Evolutionary conservation across 2,797 vertebrate species (phyloP).

Genomic region (Paratrypauchen microcephalus): DNA sequence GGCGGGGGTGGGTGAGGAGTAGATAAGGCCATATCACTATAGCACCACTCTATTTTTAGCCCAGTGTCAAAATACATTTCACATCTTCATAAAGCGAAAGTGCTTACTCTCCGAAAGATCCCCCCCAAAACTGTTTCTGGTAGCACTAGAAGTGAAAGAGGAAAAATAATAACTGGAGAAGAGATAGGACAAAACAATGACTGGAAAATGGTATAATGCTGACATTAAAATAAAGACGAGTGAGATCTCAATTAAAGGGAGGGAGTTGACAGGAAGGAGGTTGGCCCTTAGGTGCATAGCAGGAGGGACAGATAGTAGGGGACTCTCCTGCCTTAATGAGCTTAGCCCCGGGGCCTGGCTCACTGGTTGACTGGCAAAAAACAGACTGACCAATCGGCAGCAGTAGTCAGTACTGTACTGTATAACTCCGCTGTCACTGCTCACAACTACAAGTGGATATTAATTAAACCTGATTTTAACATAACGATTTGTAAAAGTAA

Average conservation of each 20-base stretch:
- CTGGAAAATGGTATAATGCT: conserved; percentile 74
- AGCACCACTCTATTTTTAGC: conserved; percentile 76
- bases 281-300: conserved; percentile 82
- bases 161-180: conserved; percentile 54
- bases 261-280: conserved; percentile 83
- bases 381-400: conserved; percentile 44
- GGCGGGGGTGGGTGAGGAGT: conserved; percentile 21
- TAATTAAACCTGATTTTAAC: conserved; percentile 37
- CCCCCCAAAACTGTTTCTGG: conserved; percentile 50
- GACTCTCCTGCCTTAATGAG: conserved; percentile 83
- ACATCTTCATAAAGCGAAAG: conserved; percentile 89
- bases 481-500: conserved; percentile 20
- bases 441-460: conserved; percentile 28
- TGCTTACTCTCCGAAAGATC: conserved; percentile 85
- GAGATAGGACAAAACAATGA: conserved; percentile 47
- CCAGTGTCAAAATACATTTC: conserved; percentile 82
- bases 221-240: conserved; percentile 85
- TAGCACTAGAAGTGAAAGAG: conserved; percentile 41
- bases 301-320: conserved; percentile 82
- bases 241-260: conserved; percentile 86
- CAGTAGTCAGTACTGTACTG: conserved; percentile 37
- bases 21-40: conserved; percentile 62
- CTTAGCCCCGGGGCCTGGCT: conserved; percentile 63
- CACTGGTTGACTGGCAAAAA: conserved; percentile 59
- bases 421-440: conserved; percentile 16